These are phyloP conservation scores for Pinctada fucata DNA, from an alignment of 2,888 invertebrate species.

Conservation along the genomic window DNA sequence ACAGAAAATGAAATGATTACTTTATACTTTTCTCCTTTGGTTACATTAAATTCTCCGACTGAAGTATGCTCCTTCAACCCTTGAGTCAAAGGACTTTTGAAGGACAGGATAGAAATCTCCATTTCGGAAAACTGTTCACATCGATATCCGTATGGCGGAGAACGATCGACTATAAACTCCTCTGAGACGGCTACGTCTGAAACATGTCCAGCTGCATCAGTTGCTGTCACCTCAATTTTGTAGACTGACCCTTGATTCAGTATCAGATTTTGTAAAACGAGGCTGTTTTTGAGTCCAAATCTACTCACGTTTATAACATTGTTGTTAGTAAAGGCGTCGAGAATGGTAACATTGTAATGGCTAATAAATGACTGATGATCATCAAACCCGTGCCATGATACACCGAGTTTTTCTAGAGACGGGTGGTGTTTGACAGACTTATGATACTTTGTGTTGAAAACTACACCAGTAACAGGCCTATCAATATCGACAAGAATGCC, in stretches of 20 bases:
- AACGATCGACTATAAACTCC: constrained; percentile 37
- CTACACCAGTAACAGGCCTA: constrained; percentile 32
- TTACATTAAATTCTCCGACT: not conserved
- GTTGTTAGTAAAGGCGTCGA: constrained; percentile 12
- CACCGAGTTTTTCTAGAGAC: constrained; percentile 22
- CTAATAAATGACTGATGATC: constrained; percentile 45
- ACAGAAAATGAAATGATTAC: not conserved
- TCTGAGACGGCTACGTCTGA: constrained; percentile 31
- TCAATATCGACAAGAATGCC: constrained; percentile 51
- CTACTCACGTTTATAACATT: not conserved
- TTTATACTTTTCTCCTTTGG: not conserved
- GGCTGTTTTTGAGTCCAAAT: not conserved
- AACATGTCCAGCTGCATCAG: constrained; percentile 47
- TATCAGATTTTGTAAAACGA: constrained; percentile 24
- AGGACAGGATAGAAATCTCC: not conserved
- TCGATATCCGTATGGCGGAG: constrained; percentile 36
- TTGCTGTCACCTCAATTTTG: constrained; percentile 41
- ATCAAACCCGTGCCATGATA: constrained; percentile 54
- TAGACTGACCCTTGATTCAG: constrained; percentile 40
- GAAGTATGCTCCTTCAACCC: not conserved
- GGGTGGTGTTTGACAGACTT: constrained; percentile 37
- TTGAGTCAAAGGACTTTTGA: not conserved
- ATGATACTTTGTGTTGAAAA: constrained; percentile 45
- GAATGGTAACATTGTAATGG: constrained; percentile 39
- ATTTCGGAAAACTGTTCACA: constrained; percentile 78